Conservation (phyloP, 2,113 vertebrate species). For the Nestor notabilis region DNA sequence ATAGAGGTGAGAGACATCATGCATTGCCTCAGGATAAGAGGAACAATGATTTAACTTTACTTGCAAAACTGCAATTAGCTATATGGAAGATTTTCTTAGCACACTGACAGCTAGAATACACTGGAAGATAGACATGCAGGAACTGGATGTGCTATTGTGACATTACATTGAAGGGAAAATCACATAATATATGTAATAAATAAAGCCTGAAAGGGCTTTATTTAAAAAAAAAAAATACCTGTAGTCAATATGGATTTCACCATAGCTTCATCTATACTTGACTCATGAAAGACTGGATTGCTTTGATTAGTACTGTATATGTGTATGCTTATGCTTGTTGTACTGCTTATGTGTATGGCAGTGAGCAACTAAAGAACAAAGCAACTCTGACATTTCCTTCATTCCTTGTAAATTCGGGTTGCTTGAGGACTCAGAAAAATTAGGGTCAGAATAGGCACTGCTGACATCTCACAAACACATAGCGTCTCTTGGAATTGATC, state of each 20-base stretch:
- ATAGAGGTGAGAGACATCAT: background rate
- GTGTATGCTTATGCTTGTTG: background rate
- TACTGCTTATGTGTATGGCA: background rate
- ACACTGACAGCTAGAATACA: background rate
- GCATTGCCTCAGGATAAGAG: background rate
- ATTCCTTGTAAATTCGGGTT: background rate
- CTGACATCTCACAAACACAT: background rate
- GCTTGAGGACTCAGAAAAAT: background rate
- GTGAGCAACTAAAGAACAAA: background rate
- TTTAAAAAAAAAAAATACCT: background rate
- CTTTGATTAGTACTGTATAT: background rate
- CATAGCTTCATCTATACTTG: background rate
- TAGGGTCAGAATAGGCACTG: background rate
- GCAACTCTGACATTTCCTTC: background rate
- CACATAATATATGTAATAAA: background rate
- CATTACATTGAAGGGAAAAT: background rate
- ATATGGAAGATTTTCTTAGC: background rate
- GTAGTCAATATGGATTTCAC: background rate
- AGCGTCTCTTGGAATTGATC: background rate
- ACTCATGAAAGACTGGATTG: background rate
- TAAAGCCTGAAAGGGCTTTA: background rate
- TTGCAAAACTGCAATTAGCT: background rate
- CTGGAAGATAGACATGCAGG: background rate
- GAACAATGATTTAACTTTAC: background rate
- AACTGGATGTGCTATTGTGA: background rate